These are phyloP conservation scores for Dolichotis patagonum DNA, from an alignment of 2,113 vertebrate species.

Conservation along the genomic window DNA sequence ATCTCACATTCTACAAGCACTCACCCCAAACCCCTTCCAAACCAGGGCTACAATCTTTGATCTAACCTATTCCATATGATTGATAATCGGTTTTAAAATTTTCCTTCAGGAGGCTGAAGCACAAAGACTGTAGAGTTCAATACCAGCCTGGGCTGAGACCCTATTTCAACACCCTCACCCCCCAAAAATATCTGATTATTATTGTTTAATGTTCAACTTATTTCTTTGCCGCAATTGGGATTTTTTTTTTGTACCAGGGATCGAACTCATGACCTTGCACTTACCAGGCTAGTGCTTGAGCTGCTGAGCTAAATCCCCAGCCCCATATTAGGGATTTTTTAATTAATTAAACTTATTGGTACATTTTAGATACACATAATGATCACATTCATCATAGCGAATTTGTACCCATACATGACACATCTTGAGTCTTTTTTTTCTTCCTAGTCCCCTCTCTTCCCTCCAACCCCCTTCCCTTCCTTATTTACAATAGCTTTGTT, in stretches of 20 bases:
- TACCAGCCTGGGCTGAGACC: neutral
- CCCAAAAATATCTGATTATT: neutral
- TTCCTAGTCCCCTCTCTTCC: neutral
- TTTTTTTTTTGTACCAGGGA: too few species aligned
- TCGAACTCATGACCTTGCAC: too few species aligned
- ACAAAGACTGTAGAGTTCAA: neutral
- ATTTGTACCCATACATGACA: neutral
- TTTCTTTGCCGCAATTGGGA: too few species aligned
- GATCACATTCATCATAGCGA: neutral
- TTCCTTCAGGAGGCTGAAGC: neutral
- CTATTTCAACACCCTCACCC: neutral
- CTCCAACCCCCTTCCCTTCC: neutral
- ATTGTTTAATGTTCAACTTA: neutral
- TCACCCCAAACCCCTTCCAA: slow-evolving; percentile 48
- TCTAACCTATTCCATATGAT: slow-evolving; percentile 35
- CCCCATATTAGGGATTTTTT: neutral
- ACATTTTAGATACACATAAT: neutral
- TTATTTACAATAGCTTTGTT: neutral
- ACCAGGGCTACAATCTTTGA: slow-evolving; percentile 60
- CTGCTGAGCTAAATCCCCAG: too few species aligned
- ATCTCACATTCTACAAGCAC: slow-evolving; percentile 71
- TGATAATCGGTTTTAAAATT: slow-evolving; percentile 56
- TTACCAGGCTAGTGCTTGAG: too few species aligned
- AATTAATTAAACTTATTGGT: neutral
- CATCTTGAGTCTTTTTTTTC: neutral